phyloP scores from a whole-genome alignment of 2,888 invertebrate species.

The Drosophila melanosoma region DNA sequence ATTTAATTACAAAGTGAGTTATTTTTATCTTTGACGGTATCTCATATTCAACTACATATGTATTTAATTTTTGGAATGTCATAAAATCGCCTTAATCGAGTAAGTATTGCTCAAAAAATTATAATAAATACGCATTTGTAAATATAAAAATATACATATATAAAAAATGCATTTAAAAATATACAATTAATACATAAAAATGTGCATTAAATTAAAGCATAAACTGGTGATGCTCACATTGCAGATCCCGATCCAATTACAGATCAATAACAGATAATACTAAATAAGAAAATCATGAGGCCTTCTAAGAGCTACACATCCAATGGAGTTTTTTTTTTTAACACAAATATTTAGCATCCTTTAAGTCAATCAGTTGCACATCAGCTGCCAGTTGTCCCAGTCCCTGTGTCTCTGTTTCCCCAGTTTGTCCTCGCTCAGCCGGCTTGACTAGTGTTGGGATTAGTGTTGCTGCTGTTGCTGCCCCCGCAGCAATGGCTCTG shows the following conservation, averaged over 20 bases:
- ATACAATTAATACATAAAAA: slow-evolving; percentile 54
- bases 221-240: slow-evolving; percentile 47
- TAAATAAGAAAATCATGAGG: slow-evolving; percentile 59
- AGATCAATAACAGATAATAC: slow-evolving; percentile 62
- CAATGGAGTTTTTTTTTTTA: slow-evolving; percentile 64
- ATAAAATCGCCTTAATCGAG: slow-evolving; percentile 68
- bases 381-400: slow-evolving; percentile 31
- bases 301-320: slow-evolving; percentile 61
- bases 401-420: background rate
- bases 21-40: slow-evolving; percentile 31
- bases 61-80: slow-evolving; percentile 74
- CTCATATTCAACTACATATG: slow-evolving; percentile 55
- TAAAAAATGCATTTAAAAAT: slow-evolving; percentile 49
- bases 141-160: slow-evolving; percentile 20
- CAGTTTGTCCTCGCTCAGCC: slow-evolving; percentile 43
- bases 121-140: slow-evolving; percentile 43
- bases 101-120: slow-evolving; percentile 42
- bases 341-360: slow-evolving; percentile 79
- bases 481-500: slow-evolving; percentile 79
- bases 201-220: slow-evolving; percentile 64
- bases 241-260: slow-evolving; percentile 21
- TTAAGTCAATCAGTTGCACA: slow-evolving; percentile 64
- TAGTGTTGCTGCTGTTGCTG: slow-evolving; percentile 24
- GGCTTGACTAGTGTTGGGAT: slow-evolving; percentile 66
- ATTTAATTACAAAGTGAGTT: slow-evolving; percentile 50